These are phyloP conservation scores for Anoncus sp. DNA, from an alignment of 2,888 invertebrate genomes.

Conservation along the genomic window DNA sequence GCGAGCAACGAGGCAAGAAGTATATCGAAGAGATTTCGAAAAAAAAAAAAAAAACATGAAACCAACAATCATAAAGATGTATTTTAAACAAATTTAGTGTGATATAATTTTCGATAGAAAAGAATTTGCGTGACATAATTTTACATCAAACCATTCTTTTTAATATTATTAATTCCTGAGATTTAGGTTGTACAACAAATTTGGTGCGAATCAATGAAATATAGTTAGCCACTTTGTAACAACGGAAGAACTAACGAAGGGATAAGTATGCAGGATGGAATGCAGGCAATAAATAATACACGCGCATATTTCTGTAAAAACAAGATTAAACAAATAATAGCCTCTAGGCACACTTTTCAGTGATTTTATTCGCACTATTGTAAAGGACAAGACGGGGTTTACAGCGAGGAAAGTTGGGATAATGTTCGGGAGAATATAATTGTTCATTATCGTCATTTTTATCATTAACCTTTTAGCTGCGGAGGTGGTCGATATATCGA, in stretches of 20 bases:
- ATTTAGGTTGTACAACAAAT: no score
- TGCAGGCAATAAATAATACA: constrained; percentile 9
- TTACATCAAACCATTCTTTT: no score
- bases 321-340: constrained; percentile 35
- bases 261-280: neutral
- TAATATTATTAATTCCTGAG: no score
- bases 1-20: neutral
- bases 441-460: constrained; percentile 7
- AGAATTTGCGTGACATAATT: no score
- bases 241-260: neutral
- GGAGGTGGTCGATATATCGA: no score
- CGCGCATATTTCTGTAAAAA: neutral
- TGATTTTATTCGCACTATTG: constrained; percentile 36
- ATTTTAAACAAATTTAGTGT: neutral
- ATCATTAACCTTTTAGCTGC: no score
- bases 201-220: no score
- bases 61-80: no score
- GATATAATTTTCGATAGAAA: neutral
- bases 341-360: constrained; percentile 9
- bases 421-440: neutral
- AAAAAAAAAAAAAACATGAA: no score
- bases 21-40: neutral
- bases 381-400: constrained; percentile 15
- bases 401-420: constrained; percentile 3
- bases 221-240: no score